Percentiles rank a stretch among this genome's conserved stretches.
Conservation (phyloP, 1,140 invertebrate genomes). For the Epicauta chinensis region DNA sequence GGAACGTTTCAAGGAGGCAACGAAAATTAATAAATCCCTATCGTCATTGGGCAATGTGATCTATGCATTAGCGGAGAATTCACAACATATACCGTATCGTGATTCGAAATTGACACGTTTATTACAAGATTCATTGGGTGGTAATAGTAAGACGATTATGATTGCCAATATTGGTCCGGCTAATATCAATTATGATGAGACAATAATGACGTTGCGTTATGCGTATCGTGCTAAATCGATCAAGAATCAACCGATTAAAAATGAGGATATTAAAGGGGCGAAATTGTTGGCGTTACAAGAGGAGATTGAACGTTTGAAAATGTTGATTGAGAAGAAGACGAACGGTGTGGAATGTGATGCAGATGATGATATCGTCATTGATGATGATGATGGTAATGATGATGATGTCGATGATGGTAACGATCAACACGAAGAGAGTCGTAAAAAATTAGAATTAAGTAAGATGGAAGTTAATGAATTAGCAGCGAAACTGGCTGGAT, state of each 20-base stretch:
- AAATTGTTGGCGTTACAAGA: slow-evolving; percentile 38
- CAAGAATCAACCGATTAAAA: slow-evolving; percentile 92
- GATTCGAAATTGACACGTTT: slow-evolving; percentile 91
- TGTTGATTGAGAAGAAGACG: slow-evolving; percentile 36
- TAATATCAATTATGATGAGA: slow-evolving; percentile 93
- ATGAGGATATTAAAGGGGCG: slow-evolving; percentile 74
- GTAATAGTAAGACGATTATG: slow-evolving; percentile 96
- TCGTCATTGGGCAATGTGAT: slow-evolving; percentile 93
- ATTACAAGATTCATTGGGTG: slow-evolving; percentile 89
- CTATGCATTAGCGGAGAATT: slow-evolving; percentile 85
- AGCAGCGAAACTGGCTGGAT: slow-evolving; percentile 52
- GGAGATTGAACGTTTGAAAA: slow-evolving; percentile 38
- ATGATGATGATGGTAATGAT: slow-evolving; percentile 23
- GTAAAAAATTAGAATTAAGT: slow-evolving; percentile 34
- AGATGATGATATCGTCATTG: slow-evolving; percentile 16
- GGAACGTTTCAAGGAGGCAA: slow-evolving; percentile 88
- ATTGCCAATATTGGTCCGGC: slow-evolving; percentile 96
- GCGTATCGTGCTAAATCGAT: slow-evolving; percentile 90
- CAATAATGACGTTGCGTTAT: slow-evolving; percentile 85
- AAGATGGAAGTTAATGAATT: slow-evolving; percentile 42
- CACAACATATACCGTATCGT: slow-evolving; percentile 84
- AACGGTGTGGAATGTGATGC: slow-evolving; percentile 24
- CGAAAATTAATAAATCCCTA: slow-evolving; percentile 91
- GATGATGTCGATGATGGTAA: slow-evolving; percentile 33
- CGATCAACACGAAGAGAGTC: slow-evolving; percentile 29